Percentiles rank a stretch among this genome's conserved stretches.
These are phyloP conservation scores for Rousettus leschenaultii DNA, from an alignment of 2,113 vertebrate genomes.

Conservation along the genomic window DNA sequence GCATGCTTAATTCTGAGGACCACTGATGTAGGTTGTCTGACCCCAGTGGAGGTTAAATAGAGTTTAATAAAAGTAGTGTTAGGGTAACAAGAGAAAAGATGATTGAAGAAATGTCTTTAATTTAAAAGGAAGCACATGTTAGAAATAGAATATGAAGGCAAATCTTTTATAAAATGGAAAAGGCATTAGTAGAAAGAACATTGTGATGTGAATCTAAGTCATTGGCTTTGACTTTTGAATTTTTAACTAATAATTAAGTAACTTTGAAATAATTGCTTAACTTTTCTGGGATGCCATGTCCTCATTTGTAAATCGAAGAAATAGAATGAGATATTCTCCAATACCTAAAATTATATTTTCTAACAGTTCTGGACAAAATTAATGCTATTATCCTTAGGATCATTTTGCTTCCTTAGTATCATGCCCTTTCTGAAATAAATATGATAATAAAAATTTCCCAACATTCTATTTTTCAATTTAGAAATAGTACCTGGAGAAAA, in stretches of 20 bases:
- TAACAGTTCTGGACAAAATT: background rate
- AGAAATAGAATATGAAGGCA: background rate
- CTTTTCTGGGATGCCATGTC: background rate
- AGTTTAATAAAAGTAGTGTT: background rate
- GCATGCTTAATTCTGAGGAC: background rate
- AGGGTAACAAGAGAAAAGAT: background rate
- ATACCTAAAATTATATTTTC: constrained; percentile 29
- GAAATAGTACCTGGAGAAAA: background rate
- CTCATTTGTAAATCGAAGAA: background rate
- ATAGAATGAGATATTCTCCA: background rate
- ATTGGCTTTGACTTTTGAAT: background rate
- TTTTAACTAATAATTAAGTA: background rate
- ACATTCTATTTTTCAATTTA: background rate
- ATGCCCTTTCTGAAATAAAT: background rate
- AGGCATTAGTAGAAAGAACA: background rate
- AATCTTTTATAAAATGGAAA: background rate
- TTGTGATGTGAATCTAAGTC: background rate
- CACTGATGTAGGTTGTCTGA: background rate
- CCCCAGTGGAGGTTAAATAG: background rate
- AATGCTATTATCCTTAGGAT: background rate
- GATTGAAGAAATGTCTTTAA: background rate
- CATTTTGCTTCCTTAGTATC: background rate
- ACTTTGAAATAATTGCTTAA: background rate
- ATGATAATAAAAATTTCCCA: background rate
- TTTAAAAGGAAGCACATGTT: background rate